Conservation (phyloP, 2,888 invertebrate species). For the Pseudococcus viburni region DNA sequence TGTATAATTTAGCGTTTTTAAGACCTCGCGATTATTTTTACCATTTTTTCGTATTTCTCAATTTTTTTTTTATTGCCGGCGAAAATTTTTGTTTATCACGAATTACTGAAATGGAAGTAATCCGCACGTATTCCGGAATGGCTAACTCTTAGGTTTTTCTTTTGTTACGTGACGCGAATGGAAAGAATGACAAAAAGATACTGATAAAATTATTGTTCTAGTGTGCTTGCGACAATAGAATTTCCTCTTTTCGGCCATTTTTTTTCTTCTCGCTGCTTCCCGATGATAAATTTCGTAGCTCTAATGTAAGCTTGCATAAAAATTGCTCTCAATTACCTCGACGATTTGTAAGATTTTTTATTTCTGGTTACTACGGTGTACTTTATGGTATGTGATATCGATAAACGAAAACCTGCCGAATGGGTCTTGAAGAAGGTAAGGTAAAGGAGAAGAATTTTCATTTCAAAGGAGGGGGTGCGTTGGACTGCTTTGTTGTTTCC, state of each 20-base stretch:
- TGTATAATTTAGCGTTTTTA: not conserved
- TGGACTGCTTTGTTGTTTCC: not conserved
- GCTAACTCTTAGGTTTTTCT: slow-evolving; percentile 61
- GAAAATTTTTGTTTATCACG: slow-evolving; percentile 48
- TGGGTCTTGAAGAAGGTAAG: not conserved
- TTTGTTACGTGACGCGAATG: slow-evolving; percentile 59
- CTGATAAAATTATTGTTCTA: slow-evolving; percentile 54
- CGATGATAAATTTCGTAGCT: slow-evolving; percentile 3
- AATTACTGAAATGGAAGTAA: slow-evolving; percentile 56
- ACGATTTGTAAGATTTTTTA: not conserved
- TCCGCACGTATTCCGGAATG: slow-evolving; percentile 58
- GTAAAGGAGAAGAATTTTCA: not conserved
- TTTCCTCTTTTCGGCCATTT: slow-evolving; percentile 23
- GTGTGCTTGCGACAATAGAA: slow-evolving; percentile 24
- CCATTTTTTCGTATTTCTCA: not conserved
- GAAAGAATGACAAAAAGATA: slow-evolving; percentile 55
- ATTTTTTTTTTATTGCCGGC: slow-evolving; percentile 46
- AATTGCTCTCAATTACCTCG: slow-evolving; percentile 19
- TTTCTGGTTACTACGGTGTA: not conserved
- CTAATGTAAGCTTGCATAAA: not conserved
- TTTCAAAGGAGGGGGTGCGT: not conserved
- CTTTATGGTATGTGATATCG: not conserved
- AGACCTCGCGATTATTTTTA: not conserved
- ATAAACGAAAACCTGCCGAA: not conserved
- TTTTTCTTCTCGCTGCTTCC: not conserved